A percentile compares a stretch with the other conserved stretches of the same genome.
Evolutionary conservation across 2,797 vertebrate species (phyloP).

Genomic region (Hapalemur alaotrensis): DNA sequence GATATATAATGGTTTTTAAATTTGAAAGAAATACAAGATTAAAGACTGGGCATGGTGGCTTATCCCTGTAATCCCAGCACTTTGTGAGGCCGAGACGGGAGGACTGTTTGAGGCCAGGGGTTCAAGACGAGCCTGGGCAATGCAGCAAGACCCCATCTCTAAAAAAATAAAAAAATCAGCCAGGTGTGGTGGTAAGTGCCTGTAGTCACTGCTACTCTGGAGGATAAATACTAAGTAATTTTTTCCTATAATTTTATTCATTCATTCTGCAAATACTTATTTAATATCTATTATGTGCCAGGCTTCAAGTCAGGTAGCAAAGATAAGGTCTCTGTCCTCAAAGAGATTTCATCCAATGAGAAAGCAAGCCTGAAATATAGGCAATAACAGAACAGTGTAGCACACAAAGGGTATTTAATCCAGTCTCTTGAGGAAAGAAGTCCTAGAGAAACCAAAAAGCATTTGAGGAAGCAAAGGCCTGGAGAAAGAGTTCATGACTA

Average conservation of each 20-base stretch:
- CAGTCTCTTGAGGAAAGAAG: background rate
- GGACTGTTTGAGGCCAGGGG: too few species aligned
- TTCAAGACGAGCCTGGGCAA: too few species aligned
- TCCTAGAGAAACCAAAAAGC: background rate
- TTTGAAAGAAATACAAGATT: constrained; percentile 30
- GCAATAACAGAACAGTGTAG: background rate
- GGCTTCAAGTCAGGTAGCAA: background rate
- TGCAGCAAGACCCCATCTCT: too few species aligned
- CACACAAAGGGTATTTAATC: background rate
- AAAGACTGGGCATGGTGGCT: background rate
- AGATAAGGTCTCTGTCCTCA: background rate
- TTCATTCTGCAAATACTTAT: constrained; percentile 23
- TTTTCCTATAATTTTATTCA: background rate
- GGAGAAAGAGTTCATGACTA: background rate
- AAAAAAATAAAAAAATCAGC: too few species aligned
- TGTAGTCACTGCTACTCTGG: too few species aligned
- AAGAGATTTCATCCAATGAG: constrained; percentile 20
- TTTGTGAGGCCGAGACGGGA: too few species aligned
- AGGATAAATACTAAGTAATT: too few species aligned
- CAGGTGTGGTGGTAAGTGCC: too few species aligned
- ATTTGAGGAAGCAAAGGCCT: background rate
- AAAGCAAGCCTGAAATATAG: background rate
- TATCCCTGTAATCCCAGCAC: too few species aligned
- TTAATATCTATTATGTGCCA: background rate
- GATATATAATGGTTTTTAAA: constrained; percentile 44